Conservation (phyloP, 2,888 invertebrate genomes). For the Tillus elongatus region DNA sequence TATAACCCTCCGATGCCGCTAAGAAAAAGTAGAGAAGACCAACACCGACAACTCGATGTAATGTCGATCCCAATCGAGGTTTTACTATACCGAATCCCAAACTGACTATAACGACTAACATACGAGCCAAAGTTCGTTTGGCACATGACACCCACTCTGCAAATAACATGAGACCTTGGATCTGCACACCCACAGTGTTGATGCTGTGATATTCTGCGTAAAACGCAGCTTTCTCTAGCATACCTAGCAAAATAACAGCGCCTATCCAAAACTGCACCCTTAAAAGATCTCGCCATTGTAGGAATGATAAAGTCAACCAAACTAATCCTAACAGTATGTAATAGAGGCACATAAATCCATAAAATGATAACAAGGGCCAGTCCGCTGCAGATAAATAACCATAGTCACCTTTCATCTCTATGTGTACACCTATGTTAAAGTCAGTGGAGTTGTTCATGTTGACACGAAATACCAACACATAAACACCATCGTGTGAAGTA, state of each 20-base stretch:
- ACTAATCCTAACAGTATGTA: constrained; percentile 74
- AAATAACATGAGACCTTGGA: constrained; percentile 64
- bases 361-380: constrained; percentile 83
- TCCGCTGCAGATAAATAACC: constrained; percentile 84
- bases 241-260: constrained; percentile 77
- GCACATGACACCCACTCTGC: constrained; percentile 89
- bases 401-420: constrained; percentile 66
- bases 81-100: constrained; percentile 94
- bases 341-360: constrained; percentile 79
- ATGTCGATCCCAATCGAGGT: constrained; percentile 78
- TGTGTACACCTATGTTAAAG: constrained; percentile 52
- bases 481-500: constrained; percentile 62
- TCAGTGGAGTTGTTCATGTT: constrained; percentile 38
- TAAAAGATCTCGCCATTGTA: constrained; percentile 84
- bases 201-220: constrained; percentile 79
- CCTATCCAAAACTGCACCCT: constrained; percentile 96
- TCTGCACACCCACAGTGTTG: constrained; percentile 57
- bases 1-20: constrained; percentile 78
- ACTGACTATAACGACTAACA: constrained; percentile 90
- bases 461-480: constrained; percentile 51
- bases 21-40: constrained; percentile 76
- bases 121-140: constrained; percentile 82
- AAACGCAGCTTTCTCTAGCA: constrained; percentile 82
- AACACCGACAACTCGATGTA: constrained; percentile 79
- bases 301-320: constrained; percentile 75